These are phyloP conservation scores for Achatina immaculata DNA, from an alignment of 1,140 invertebrate genomes.

Conservation along the genomic window DNA sequence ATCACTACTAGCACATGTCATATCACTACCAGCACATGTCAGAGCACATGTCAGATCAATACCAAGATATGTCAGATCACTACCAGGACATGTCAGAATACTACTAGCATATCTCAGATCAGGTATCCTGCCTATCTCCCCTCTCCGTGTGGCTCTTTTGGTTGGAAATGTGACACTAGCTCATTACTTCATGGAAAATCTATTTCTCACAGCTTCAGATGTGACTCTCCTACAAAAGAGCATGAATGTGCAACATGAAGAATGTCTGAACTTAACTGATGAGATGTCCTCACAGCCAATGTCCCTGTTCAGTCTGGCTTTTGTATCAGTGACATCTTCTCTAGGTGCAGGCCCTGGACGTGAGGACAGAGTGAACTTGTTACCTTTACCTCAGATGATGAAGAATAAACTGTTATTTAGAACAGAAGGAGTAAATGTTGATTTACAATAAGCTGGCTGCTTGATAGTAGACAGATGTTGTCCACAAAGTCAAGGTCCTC, in stretches of 20 bases:
- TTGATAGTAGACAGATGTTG: too few species aligned
- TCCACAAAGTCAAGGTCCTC: too few species aligned
- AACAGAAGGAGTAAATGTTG: too few species aligned
- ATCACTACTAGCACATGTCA: too few species aligned
- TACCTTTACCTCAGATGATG: neutral
- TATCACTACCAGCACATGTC: too few species aligned
- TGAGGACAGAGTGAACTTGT: neutral
- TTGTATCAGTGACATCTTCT: neutral
- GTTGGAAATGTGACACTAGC: neutral
- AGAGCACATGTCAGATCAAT: too few species aligned
- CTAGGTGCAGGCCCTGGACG: neutral
- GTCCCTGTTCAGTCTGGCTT: neutral
- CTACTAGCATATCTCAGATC: too few species aligned
- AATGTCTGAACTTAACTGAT: neutral
- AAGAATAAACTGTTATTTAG: neutral
- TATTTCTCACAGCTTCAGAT: neutral
- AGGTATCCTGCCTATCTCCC: neutral
- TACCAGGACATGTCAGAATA: too few species aligned
- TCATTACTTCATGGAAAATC: neutral
- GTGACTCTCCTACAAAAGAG: neutral
- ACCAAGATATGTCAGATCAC: too few species aligned
- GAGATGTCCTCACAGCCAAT: neutral
- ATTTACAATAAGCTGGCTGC: too few species aligned
- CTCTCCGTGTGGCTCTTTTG: conserved; percentile 5
- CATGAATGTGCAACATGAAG: too few species aligned